Conservation (phyloP, 2,797 vertebrate species). For the Cryptoprocta ferox region DNA sequence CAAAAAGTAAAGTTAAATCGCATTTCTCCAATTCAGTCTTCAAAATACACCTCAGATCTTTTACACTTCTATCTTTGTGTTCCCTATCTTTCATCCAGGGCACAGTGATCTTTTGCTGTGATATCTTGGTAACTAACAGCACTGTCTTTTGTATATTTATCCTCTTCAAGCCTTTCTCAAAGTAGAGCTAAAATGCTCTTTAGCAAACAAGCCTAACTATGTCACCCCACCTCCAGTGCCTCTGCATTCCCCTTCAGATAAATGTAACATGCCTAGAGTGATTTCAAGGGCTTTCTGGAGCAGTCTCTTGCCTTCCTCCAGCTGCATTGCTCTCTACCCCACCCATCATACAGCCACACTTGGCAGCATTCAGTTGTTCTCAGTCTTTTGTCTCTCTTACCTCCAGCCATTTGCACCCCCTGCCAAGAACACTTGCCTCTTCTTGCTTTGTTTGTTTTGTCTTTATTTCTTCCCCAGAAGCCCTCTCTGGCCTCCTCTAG, state of each 20-base stretch:
- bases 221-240: too few relatives aligned
- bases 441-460: background rate
- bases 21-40: background rate
- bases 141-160: background rate
- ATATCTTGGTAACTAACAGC: background rate
- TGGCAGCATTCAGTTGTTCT: background rate
- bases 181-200: background rate
- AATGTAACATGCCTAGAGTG: background rate
- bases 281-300: background rate
- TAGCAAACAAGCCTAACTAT: background rate
- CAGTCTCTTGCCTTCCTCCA: too few relatives aligned
- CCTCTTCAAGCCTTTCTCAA: background rate
- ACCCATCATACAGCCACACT: background rate
- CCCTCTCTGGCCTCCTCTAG: background rate
- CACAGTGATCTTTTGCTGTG: background rate
- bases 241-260: background rate
- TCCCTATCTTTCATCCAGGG: background rate
- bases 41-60: background rate
- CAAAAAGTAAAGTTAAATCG: background rate
- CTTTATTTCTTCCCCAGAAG: background rate
- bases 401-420: accelerated
- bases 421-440: background rate
- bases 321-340: background rate
- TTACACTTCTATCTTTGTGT: background rate
- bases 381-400: background rate